Base-by-base conservation (phyloP, 2,113 vertebrate genomes). In the Ardeotis arabs region DNA sequence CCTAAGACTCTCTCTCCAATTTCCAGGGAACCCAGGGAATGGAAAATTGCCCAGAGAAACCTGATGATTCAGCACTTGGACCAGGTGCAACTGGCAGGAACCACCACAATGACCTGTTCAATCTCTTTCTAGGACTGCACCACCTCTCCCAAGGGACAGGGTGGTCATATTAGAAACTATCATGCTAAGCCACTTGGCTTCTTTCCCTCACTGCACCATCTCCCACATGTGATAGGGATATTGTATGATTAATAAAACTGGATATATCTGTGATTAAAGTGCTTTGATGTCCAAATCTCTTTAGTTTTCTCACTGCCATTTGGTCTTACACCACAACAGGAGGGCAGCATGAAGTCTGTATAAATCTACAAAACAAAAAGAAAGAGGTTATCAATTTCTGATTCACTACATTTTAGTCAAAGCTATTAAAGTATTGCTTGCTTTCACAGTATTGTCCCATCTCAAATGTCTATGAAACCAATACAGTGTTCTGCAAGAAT, bases 61-160 rank as follows among this genome's bases (percentile, higher is more conserved):
- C 49, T 53, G 6, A 63, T 22, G 28, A 68, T 58, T 3, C 53
- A 52, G 35, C 8, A 56, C 13, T 33, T 41, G 14, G 16, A n/a
- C 19, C 8, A 37, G 22, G 7, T 0, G 0, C 4, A 47, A 2
- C 12, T 45, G 15, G 28, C 24, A 80, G 45, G 9, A 58, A 23
- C 28, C n/a, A 52, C 8, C 6, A 25, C 12, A 60, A 8, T 56
- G 52, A 56, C 14, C 9, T 72, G 15, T 50, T 5, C 24, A 50
- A 2, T 23, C 28, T 60, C 31, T 69, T 7, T 50, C 5, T 67
- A 41, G 12, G 35, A 52, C 33, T 47, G 5, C 16, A 41, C 33
- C 8, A 31, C 53, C 6, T 73, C 37, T 85, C 15, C 23, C n/a
- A 74, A 59, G n/a, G 10, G 14, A 14, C 24, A 72, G 1, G 4